Evolutionary conservation across 2,888 invertebrate genomes (phyloP).

Genomic region (Xylota sylvarum): DNA sequence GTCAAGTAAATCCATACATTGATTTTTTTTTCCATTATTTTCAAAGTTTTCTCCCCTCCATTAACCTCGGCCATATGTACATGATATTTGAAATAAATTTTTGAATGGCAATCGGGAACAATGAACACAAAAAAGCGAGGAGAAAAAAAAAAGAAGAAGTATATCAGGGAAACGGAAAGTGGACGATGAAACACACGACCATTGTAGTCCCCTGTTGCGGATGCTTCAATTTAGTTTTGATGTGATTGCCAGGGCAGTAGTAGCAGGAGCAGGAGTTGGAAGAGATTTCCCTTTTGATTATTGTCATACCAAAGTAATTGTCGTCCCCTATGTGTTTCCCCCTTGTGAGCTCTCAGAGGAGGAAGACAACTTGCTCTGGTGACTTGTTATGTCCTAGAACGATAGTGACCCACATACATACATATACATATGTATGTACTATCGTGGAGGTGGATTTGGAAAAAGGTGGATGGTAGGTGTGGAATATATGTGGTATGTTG

Average conservation of each 20-base stretch:
- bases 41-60: background rate
- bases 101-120: conserved; percentile 38
- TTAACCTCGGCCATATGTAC: background rate
- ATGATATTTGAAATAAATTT: conserved; percentile 56
- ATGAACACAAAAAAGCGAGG: conserved; percentile 23
- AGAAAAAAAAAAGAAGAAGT: background rate
- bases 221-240: conserved; percentile 69
- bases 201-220: conserved; percentile 51
- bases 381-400: conserved; percentile 22
- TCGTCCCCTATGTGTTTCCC: conserved; percentile 28
- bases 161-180: conserved; percentile 50
- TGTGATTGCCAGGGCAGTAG: conserved; percentile 26
- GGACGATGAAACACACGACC: conserved; percentile 54
- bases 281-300: conserved; percentile 60
- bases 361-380: conserved; percentile 1
- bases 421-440: background rate
- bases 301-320: conserved; percentile 49
- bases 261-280: background rate
- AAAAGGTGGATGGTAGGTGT: conserved; percentile 15
- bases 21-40: conserved; percentile 43
- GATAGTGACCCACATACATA: conserved; percentile 58
- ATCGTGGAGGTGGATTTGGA: conserved; percentile 8
- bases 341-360: conserved; percentile 10
- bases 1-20: conserved; percentile 57
- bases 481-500: background rate